Conservation (phyloP, 2,113 vertebrate species). For the Protomyctophum bolini region DNA sequence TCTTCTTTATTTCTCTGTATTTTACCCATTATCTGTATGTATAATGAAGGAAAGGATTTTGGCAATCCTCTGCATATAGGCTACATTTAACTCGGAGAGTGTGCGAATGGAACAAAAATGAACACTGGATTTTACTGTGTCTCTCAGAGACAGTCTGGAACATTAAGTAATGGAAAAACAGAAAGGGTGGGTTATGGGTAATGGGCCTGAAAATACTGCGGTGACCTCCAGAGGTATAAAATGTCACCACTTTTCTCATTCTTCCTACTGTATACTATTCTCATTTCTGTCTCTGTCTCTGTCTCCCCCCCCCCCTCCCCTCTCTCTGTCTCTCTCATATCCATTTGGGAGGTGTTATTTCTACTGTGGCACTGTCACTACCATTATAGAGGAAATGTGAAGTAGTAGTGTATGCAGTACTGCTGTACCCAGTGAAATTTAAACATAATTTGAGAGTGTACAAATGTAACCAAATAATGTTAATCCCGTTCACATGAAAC, state of each 20-base stretch:
- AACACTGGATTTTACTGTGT: constrained; percentile 2
- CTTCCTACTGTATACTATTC: not conserved
- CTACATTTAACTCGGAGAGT: no score
- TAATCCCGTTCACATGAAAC: no score
- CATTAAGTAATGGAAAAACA: constrained; percentile 34
- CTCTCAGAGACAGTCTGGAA: constrained; percentile 15
- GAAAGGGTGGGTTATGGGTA: constrained; percentile 32
- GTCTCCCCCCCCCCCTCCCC: constrained; percentile 2
- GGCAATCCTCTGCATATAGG: no score
- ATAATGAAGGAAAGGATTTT: no score
- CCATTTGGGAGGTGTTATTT: not conserved
- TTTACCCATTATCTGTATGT: no score
- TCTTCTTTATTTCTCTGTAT: no score
- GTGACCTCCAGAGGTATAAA: constrained; percentile 42
- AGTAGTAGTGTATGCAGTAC: no score
- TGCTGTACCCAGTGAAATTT: no score
- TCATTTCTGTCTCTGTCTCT: constrained; percentile 13
- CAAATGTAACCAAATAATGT: no score
- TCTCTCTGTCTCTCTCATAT: not conserved
- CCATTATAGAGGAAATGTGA: no score
- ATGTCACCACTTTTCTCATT: constrained; percentile 19
- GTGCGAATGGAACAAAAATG: no score
- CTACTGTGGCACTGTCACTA: not conserved
- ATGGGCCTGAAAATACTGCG: constrained; percentile 46
- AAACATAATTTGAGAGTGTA: no score